Evolutionary conservation across 2,113 vertebrate genomes (phyloP).

Genomic region (Thinocorus orbignyianus): DNA sequence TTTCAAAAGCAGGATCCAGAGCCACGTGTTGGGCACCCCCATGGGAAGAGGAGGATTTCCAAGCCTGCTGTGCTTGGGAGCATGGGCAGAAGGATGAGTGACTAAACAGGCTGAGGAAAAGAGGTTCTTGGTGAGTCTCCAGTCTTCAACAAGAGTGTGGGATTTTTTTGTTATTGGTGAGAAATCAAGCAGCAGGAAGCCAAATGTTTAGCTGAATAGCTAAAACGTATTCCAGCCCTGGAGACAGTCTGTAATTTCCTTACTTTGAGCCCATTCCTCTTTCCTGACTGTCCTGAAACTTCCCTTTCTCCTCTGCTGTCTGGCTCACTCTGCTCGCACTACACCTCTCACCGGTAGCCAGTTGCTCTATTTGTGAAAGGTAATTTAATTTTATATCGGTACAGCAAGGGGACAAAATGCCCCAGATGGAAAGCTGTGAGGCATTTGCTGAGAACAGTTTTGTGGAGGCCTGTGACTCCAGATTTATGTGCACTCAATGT

Average conservation of each 20-base stretch:
- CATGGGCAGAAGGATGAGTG: rapidly evolving
- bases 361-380: background rate
- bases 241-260: background rate
- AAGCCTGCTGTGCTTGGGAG: rapidly evolving
- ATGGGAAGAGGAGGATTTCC: background rate
- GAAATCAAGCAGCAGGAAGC: background rate
- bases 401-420: background rate
- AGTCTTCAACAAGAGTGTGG: background rate
- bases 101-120: background rate
- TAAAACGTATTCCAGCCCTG: background rate
- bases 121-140: background rate
- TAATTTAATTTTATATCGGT: background rate
- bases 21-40: rapidly evolving
- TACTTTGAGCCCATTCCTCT: background rate
- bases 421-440: background rate
- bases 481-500: too few species aligned
- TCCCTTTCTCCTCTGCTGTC: background rate
- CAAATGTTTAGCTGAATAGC: background rate
- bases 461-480: background rate
- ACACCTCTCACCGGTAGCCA: background rate
- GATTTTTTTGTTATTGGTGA: background rate
- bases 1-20: background rate
- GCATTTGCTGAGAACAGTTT: rapidly evolving
- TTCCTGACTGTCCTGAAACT: background rate
- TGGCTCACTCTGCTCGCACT: background rate